phyloP scores from a whole-genome alignment of 2,888 invertebrate genomes.

The Eupithecia inturbata region DNA sequence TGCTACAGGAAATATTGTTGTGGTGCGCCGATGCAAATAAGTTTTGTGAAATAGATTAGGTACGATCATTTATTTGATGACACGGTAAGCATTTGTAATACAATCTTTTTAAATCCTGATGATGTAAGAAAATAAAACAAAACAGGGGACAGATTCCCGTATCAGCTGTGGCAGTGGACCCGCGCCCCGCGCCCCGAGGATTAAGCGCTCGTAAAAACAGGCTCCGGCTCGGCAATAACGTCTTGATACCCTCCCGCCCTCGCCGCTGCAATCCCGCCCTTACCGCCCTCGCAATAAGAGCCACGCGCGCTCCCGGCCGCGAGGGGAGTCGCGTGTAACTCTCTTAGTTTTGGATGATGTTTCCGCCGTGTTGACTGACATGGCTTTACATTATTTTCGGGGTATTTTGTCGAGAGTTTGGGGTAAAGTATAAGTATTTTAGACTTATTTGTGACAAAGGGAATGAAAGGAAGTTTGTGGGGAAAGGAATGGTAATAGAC shows the following conservation, averaged over 20 bases:
- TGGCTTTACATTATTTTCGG: conserved; percentile 30
- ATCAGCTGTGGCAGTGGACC: conserved; percentile 49
- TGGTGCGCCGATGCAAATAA: background rate
- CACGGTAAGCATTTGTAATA: background rate
- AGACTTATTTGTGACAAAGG: conserved; percentile 3
- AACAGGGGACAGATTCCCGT: background rate
- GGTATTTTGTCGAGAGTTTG: conserved; percentile 19
- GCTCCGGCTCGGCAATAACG: conserved; percentile 75
- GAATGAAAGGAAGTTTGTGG: background rate
- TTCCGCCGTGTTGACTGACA: conserved; percentile 31
- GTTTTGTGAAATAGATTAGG: too few relatives aligned
- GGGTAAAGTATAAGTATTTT: background rate
- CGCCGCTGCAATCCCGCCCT: conserved; percentile 48
- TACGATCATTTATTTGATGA: background rate
- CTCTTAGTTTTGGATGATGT: conserved; percentile 34
- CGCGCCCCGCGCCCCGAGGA: conserved; percentile 64
- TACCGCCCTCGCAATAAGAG: conserved; percentile 9
- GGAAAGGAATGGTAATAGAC: background rate
- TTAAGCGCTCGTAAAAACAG: conserved; percentile 80
- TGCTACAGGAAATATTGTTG: background rate
- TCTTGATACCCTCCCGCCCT: conserved; percentile 69
- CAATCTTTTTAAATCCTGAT: background rate
- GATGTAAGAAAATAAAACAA: background rate
- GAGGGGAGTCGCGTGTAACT: conserved; percentile 16
- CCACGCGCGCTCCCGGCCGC: background rate